Conservation (phyloP, 2,888 invertebrate species). For the Parnassius glacialis region DNA sequence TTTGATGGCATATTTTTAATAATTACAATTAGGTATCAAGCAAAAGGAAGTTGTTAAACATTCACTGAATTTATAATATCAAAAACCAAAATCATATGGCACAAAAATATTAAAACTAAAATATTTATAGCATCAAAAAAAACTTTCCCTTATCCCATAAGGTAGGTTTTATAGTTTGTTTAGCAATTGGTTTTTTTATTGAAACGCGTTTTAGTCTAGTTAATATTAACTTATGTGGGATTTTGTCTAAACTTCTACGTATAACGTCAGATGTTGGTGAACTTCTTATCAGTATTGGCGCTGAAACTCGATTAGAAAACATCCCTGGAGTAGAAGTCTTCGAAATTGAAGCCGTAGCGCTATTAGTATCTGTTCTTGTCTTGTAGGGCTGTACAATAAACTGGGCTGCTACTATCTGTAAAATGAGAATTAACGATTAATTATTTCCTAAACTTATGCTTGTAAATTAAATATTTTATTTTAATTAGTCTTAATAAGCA, state of each 20-base stretch:
- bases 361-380: background rate
- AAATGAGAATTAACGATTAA: background rate
- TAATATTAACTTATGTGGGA: conserved; percentile 1
- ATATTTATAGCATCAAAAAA: conserved; percentile 1
- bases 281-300: conserved; percentile 10
- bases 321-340: conserved; percentile 10
- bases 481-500: too few species aligned
- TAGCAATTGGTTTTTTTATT: background rate
- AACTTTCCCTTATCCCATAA: background rate
- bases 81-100: background rate
- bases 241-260: conserved; percentile 1
- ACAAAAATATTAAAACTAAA: conserved; percentile 4
- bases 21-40: too few species aligned
- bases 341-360: conserved; percentile 11
- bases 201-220: conserved; percentile 10
- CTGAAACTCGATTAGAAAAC: conserved; percentile 1
- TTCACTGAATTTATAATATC: too few species aligned
- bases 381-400: conserved; percentile 5
- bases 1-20: too few species aligned
- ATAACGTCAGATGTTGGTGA: conserved; percentile 8
- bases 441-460: too few species aligned
- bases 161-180: background rate
- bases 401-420: conserved; percentile 7
- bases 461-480: too few species aligned
- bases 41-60: too few species aligned